A percentile compares a stretch with the other conserved stretches of the same genome.
Evolutionary conservation across 2,888 invertebrate species (phyloP).

Genomic region (Patella caerulea): DNA sequence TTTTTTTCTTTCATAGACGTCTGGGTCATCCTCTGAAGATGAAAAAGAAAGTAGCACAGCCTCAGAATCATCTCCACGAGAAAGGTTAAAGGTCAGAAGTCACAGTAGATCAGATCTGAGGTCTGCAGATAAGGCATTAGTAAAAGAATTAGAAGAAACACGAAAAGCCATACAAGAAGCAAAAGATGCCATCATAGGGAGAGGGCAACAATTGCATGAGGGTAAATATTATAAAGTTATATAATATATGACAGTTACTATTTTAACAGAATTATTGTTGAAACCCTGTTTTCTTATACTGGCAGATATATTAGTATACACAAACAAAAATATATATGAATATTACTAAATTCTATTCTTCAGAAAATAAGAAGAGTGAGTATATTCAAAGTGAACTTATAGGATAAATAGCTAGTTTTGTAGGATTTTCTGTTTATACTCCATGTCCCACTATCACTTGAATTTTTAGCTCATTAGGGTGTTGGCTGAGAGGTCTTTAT

Average conservation of each 20-base stretch:
- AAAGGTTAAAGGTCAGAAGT: constrained; percentile 4
- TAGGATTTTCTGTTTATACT: no score
- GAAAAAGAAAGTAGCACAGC: constrained; percentile 28
- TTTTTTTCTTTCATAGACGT: not conserved
- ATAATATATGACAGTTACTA: not conserved
- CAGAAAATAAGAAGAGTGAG: no score
- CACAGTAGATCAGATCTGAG: constrained; percentile 16
- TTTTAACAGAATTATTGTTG: not conserved
- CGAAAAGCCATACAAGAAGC: constrained; percentile 55
- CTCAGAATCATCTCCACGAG: constrained; percentile 23
- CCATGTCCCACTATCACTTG: no score
- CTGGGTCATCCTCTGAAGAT: constrained; percentile 26
- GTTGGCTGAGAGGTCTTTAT: no score
- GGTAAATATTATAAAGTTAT: not conserved
- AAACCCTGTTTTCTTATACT: not conserved
- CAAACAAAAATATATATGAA: not conserved
- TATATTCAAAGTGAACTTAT: no score
- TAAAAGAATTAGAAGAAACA: constrained; percentile 54
- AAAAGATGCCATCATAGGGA: constrained; percentile 41
- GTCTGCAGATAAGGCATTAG: constrained; percentile 23
- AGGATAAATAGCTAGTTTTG: no score
- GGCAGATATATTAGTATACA: not conserved
- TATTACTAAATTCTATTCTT: no score
- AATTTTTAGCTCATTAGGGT: no score
- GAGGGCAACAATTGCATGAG: not conserved